These are phyloP conservation scores for Carcinoscorpius rotundicauda DNA, from an alignment of 1,140 invertebrate species.

Conservation along the genomic window DNA sequence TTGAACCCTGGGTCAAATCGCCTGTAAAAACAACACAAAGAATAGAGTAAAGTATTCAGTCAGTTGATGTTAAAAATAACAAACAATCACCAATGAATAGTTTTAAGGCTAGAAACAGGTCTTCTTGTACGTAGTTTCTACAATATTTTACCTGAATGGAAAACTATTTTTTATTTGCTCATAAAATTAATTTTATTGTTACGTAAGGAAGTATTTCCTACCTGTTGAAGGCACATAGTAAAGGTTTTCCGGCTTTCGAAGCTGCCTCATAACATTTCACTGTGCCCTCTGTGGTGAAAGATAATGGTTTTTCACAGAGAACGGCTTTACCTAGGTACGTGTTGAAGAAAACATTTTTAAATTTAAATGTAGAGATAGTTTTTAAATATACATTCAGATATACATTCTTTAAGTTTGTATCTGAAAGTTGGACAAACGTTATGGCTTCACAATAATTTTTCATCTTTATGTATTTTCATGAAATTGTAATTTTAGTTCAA, in stretches of 20 bases:
- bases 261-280: slow-evolving; percentile 46
- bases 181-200: too few relatives aligned
- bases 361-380: too few relatives aligned
- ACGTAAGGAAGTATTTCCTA: neutral
- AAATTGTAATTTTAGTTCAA: too few relatives aligned
- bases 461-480: too few relatives aligned
- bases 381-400: too few relatives aligned
- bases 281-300: slow-evolving; percentile 40
- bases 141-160: neutral
- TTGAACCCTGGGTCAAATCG: slow-evolving; percentile 52
- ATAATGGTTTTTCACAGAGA: slow-evolving; percentile 59
- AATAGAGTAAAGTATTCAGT: neutral
- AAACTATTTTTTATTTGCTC: neutral
- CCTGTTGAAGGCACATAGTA: slow-evolving; percentile 52
- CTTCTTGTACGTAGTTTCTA: neutral
- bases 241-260: slow-evolving; percentile 38
- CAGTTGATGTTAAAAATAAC: neutral
- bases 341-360: too few relatives aligned
- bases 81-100: neutral
- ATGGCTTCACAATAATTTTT: too few relatives aligned
- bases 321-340: slow-evolving; percentile 37
- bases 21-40: slow-evolving; percentile 28
- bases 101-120: too few relatives aligned
- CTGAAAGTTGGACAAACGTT: too few relatives aligned
- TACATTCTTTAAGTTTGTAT: too few relatives aligned